Base-by-base conservation (phyloP, 1,140 invertebrate genomes). In the Rhyacophila brunnea region DNA sequence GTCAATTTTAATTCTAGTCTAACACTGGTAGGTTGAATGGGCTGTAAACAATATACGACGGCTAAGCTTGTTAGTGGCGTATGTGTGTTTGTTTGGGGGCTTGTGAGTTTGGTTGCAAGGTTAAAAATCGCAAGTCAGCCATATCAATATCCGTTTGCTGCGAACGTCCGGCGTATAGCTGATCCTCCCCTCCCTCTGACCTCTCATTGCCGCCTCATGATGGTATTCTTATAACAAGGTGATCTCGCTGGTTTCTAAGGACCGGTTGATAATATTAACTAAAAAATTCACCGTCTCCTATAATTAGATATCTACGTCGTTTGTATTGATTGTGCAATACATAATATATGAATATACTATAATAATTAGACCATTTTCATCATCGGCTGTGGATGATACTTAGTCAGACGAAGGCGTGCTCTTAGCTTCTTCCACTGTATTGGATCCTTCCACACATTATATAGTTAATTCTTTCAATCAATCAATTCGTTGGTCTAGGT, bases 101-200 rank as follows among this genome's bases (percentile, higher is more conserved):
- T n/a, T 14, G 50, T 3, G 9, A 9, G 3, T 28, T n/a, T 3
- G 20, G 9, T 18, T 13, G 50, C 38, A 15, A 13, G 36, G 36
- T 13, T 44, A 50, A 56, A 61, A 61, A 61, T 50, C 45, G 58
- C 58, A 61, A 61, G 58, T 61, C 58, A 61, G 58, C 51, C 47
- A 38, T 55, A 55, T 61, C 47, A 61, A 61, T 55, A 61, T 61
- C 58, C 58, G 58, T 23, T 53, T 14, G 47, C 11, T n/a, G 47
- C 47, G n/a, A 13, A 14, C 42, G 20, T 15, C 42, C 40, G 40
- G 18, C 28, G 52, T 47, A n/a, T 13, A 60, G 53, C 34, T 35
- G 44, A 60, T 57, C 45, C 54, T 18, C 42, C 28, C 44, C 52
- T 13, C 52, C 23, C 52, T 45, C 20, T 1, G 44, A 1, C 19